Percentiles rank a stretch among this genome's conserved stretches.
Evolutionary conservation across 2,797 vertebrate species (phyloP).

Genomic region (Acanthurus leucopareius): DNA sequence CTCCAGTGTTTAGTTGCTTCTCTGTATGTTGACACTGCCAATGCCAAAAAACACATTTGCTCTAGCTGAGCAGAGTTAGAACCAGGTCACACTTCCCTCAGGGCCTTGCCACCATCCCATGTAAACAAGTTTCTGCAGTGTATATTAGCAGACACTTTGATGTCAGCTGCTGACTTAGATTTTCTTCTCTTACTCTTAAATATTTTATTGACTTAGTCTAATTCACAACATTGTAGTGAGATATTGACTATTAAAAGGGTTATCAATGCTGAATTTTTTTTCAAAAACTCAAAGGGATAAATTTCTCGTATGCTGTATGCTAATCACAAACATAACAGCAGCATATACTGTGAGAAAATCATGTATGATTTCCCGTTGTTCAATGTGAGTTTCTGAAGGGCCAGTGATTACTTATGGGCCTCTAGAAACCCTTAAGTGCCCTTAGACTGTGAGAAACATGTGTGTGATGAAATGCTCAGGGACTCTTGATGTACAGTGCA

Average conservation of each 20-base stretch:
- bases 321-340: constrained; percentile 1
- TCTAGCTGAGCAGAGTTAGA: constrained; percentile 63
- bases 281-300: constrained; percentile 3
- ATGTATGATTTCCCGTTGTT: constrained; percentile 25
- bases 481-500: constrained; percentile 1
- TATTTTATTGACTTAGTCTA: constrained; percentile 72
- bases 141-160: constrained; percentile 76
- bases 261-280: constrained; percentile 9
- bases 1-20: constrained; percentile 58
- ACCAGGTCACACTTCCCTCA: constrained; percentile 76
- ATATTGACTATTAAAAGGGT: constrained; percentile 19
- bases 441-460: constrained; percentile 25
- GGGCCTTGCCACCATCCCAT: constrained; percentile 67
- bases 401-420: constrained; percentile 28
- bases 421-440: constrained; percentile 16
- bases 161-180: constrained; percentile 74
- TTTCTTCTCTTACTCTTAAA: constrained; percentile 74
- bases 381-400: constrained; percentile 24
- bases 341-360: constrained; percentile 1
- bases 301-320: not conserved
- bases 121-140: constrained; percentile 83
- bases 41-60: constrained; percentile 39
- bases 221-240: constrained; percentile 46
- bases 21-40: constrained; percentile 54
- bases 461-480: constrained; percentile 19